Base-by-base conservation (phyloP, 2,888 invertebrate genomes). In the Epicampocera succincta region DNA sequence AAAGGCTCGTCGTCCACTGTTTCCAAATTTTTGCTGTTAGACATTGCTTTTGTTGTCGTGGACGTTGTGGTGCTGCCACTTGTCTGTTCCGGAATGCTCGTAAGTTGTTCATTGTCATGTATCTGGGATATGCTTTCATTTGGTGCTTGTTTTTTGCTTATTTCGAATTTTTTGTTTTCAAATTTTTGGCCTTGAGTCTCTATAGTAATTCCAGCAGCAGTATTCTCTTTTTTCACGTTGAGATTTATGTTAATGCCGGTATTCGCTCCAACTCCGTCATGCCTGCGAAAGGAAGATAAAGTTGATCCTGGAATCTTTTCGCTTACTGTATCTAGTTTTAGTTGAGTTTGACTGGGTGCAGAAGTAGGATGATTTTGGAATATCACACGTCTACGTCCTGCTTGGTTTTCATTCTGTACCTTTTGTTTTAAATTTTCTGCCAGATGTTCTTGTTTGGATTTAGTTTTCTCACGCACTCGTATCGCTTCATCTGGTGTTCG, bases 331-430 rank as follows among this genome's bases (percentile, higher is more conserved):
- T 29, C 11, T 29, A 11, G 25, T n/a, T 1, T n/a, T 0, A 19
- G 9, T 15, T 3, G 40, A 17, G 25, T 25, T 25, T 46, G 46
- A 11, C 25, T 54, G n/a, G 19, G 40, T 61, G 21, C 15, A 2
- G 58, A 12, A 5, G 21, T 63, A 4, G 75, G 75, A 2, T 40
- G 54, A 15, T 58, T 68, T 33, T 15, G 66, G 5, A 42, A n/a
- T 33, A 68, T 44, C 1, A 85, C 84, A 0, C 85, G 85, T 6
- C 84, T 83, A 2, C 61, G 80, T 0, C 84, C 71, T 19, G 83
- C 15, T 11, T 33, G 21, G 0, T 85, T 85, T 4, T 80, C 77
- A 15, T 40, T 42, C 52, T 61, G 42, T 2, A n/a, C n/a, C n/a
- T n/a, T n/a, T n/a, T n/a, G n/a, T n/a, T n/a, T n/a, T n/a, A n/a